Evolutionary conservation across 2,797 vertebrate genomes (phyloP).

Genomic region (Botia kubotai): DNA sequence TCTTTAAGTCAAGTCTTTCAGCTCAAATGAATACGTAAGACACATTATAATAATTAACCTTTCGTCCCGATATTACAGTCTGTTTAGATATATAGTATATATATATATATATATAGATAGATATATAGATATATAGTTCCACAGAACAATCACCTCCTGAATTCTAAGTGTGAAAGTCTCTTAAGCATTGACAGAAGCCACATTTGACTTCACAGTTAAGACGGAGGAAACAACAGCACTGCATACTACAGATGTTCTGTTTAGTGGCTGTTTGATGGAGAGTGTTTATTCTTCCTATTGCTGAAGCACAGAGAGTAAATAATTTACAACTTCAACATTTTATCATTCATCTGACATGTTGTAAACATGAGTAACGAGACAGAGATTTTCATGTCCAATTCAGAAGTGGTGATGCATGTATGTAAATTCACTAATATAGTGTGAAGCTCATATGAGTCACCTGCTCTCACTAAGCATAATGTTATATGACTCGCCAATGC

Average conservation of each 20-base stretch:
- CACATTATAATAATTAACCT: neutral
- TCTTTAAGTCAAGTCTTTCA: neutral
- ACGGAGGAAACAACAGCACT: slow-evolving; percentile 39
- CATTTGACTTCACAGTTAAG: slow-evolving; percentile 34
- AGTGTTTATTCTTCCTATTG: slow-evolving; percentile 24
- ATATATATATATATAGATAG: too few species aligned
- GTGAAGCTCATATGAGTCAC: neutral
- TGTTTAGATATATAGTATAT: neutral
- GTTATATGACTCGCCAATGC: neutral
- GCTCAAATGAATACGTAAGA: neutral
- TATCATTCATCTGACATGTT: neutral
- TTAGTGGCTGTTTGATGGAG: slow-evolving; percentile 26
- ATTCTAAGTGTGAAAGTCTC: slow-evolving; percentile 26
- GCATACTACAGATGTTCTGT: slow-evolving; percentile 21
- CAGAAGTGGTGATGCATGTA: neutral
- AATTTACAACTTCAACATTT: slow-evolving; percentile 2
- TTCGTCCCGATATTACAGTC: neutral
- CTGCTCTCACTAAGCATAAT: neutral
- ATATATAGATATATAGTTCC: neutral
- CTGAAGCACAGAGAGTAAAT: slow-evolving; percentile 11
- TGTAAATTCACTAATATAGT: neutral
- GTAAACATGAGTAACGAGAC: neutral
- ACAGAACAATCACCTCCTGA: slow-evolving; percentile 26
- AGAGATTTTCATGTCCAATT: neutral
- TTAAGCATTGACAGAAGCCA: slow-evolving; percentile 27